A percentile compares a stretch with the other conserved stretches of the same genome.
Evolutionary conservation across 1,140 invertebrate genomes (phyloP).

Genomic region (Asbolus verrucosus): DNA sequence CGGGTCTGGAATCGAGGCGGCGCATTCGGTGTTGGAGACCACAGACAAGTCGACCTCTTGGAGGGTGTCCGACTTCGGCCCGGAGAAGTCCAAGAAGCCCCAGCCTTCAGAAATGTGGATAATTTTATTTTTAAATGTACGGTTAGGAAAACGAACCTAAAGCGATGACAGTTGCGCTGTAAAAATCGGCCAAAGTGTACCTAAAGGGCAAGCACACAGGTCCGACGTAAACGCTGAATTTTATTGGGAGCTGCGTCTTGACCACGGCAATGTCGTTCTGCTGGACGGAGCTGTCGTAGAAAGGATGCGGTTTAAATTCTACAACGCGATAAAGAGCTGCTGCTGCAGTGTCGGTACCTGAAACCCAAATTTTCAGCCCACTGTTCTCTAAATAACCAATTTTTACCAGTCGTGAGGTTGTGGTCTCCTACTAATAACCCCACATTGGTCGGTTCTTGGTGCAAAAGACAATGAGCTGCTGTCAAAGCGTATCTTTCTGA

Average conservation of each 20-base stretch:
- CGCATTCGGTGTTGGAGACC: slow-evolving; percentile 68
- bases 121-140: too few species aligned
- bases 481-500: slow-evolving; percentile 72
- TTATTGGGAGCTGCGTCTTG: slow-evolving; percentile 65
- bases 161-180: slow-evolving; percentile 66
- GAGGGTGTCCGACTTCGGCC: slow-evolving; percentile 69
- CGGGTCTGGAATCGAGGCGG: slow-evolving; percentile 30
- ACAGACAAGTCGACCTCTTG: slow-evolving; percentile 73
- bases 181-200: slow-evolving; percentile 65
- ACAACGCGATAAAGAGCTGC: slow-evolving; percentile 60
- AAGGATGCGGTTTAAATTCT: slow-evolving; percentile 62
- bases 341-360: slow-evolving; percentile 63
- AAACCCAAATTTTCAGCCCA: slow-evolving; percentile 38
- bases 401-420: slow-evolving; percentile 51
- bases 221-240: slow-evolving; percentile 69
- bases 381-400: slow-evolving; percentile 30
- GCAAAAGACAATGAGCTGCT: slow-evolving; percentile 75
- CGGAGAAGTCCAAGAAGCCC: slow-evolving; percentile 71
- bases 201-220: slow-evolving; percentile 77
- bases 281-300: slow-evolving; percentile 63
- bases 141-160: slow-evolving; percentile 71
- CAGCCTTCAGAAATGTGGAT: slow-evolving; percentile 72
- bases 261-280: slow-evolving; percentile 76
- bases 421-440: slow-evolving; percentile 69
- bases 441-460: slow-evolving; percentile 49